Evolutionary conservation across 2,113 vertebrate genomes (phyloP), one percentile per base, ranked within the genome.

Genomic region (Rhabdornis inornatus): DNA sequence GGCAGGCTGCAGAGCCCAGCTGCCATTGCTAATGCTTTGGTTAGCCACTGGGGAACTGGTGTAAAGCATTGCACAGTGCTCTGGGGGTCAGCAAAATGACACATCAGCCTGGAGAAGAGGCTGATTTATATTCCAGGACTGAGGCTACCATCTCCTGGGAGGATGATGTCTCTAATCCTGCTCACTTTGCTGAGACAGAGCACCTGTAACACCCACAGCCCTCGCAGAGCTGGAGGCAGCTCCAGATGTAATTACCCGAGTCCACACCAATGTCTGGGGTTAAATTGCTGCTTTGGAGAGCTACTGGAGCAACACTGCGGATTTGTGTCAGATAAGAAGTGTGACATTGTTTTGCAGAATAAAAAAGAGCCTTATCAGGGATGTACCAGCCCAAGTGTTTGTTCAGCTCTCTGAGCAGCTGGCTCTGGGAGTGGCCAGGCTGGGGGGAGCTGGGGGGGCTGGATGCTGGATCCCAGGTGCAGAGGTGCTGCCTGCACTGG

Each of bases 281-380:
- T 93, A 78, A 93, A 81, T 55, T 45, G n/a, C 91, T 12, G 33
- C 86, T 83, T 77, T 83, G 77, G 92, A 93, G 90, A 86, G 7
- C 66, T 39, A 4, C 66, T 17, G 88, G 86, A 83, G 86, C 80
- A 88, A 72, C 88, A 15, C 56, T 9, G 2, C 0, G 19, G 92
- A 81, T 90, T 70, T 16, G 11, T 90, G 94, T 96, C 76, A 89
- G 95, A 90, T 92, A 89, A 83, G 63, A 57, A 68, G 71, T 50
- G 68, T 66, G 68, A 81, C 95, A 92, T 71, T 92, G 86, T 95
- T 96, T 70, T 80, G 79, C 59, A 47, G 88, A 72, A 86, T 83
- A 21, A 86, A 72, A 60, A 76, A 76, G 61, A 85, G 30, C 45
- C 55, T 90, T 91, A 90, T 83, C 94, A 90, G 68, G 71, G 27